Percentiles rank a stretch among this genome's conserved stretches.
These are phyloP conservation scores for Craniophora ligustri DNA, from an alignment of 2,888 invertebrate species.

Conservation along the genomic window DNA sequence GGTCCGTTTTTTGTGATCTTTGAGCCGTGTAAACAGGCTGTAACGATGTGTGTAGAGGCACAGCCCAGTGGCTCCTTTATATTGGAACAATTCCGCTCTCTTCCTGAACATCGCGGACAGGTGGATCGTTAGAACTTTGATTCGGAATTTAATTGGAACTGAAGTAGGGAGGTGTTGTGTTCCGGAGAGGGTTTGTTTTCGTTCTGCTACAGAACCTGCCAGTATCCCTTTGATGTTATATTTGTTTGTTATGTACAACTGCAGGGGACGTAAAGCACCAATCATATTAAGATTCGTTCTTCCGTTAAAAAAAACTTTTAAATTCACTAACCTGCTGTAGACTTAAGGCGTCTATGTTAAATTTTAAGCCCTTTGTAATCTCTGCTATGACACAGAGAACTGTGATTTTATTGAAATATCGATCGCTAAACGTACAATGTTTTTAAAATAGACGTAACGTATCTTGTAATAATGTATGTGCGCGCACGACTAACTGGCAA, in stretches of 20 bases:
- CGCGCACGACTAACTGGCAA: constrained; percentile 55
- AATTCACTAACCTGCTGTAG: no score
- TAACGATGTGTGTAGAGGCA: constrained; percentile 55
- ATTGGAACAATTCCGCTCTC: constrained; percentile 25
- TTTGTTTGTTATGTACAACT: no score
- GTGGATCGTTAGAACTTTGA: constrained; percentile 30
- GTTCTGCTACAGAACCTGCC: background rate
- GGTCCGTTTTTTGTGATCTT: constrained; percentile 80
- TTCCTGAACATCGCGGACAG: constrained; percentile 23
- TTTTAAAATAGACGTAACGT: constrained; percentile 9
- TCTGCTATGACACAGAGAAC: no score
- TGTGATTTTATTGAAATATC: no score
- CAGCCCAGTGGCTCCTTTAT: constrained; percentile 31
- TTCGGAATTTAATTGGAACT: constrained; percentile 53
- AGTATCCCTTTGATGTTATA: background rate
- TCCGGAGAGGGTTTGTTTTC: constrained; percentile 9
- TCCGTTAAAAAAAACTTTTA: no score
- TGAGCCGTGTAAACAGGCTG: constrained; percentile 69
- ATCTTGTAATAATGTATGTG: constrained; percentile 34
- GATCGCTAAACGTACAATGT: background rate
- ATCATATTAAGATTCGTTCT: no score
- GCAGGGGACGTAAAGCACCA: no score
- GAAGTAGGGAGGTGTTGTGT: constrained; percentile 33
- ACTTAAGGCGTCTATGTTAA: no score
- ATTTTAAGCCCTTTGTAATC: no score